These are phyloP conservation scores for Melipona beecheii DNA, from an alignment of 2,888 invertebrate genomes.

Conservation along the genomic window DNA sequence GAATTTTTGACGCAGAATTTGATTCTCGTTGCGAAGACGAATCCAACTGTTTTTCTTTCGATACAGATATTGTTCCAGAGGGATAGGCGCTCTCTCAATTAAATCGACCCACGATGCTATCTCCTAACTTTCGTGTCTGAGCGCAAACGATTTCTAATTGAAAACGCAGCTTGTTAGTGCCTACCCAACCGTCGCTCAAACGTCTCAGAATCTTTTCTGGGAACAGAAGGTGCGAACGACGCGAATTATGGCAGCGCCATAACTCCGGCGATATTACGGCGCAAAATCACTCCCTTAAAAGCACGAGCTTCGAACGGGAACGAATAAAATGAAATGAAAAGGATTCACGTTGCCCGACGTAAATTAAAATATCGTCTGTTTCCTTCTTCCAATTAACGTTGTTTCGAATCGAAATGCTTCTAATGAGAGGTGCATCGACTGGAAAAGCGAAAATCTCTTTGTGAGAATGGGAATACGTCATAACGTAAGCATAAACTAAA, in stretches of 20 bases:
- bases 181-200: background rate
- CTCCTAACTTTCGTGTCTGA: background rate
- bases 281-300: background rate
- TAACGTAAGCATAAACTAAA: background rate
- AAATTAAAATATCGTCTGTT: background rate
- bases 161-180: background rate
- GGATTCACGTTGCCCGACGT: background rate
- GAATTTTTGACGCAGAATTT: background rate
- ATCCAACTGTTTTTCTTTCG: too few relatives aligned
- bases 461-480: background rate
- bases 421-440: background rate
- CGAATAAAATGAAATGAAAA: too few relatives aligned
- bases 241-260: background rate
- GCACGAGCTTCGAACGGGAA: background rate
- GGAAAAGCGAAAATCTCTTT: background rate
- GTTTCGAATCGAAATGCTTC: background rate
- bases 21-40: too few relatives aligned
- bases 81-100: too few relatives aligned
- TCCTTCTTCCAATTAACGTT: background rate
- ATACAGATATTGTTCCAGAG: too few relatives aligned
- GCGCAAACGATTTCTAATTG: background rate
- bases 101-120: background rate
- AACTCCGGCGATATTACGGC: background rate
- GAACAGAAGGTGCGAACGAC: slow-evolving; percentile 7
- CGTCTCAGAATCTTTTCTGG: background rate